Evolutionary conservation across 2,113 vertebrate species (phyloP).

Genomic region (Catharus minimus): DNA sequence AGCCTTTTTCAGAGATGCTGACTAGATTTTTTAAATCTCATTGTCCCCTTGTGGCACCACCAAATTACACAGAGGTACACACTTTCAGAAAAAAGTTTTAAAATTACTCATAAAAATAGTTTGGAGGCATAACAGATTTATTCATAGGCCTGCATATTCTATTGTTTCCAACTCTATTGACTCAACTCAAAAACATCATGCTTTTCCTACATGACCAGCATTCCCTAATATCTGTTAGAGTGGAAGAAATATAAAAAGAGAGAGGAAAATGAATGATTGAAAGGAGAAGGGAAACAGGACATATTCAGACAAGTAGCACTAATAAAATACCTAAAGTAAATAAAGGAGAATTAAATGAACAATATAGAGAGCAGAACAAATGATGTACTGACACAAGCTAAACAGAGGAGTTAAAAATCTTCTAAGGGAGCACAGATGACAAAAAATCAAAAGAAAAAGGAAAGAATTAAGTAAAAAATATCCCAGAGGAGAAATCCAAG

Average conservation of each 20-base stretch:
- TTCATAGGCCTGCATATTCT: not conserved
- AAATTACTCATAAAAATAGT: not conserved
- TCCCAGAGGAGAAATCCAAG: not conserved
- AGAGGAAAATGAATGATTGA: not conserved
- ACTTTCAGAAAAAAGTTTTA: not conserved
- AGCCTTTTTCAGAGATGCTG: not conserved
- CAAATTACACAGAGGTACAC: not conserved
- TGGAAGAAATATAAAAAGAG: not conserved
- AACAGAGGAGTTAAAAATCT: not conserved
- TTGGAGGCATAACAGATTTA: not conserved
- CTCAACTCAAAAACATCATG: not conserved
- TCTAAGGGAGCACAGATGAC: not conserved
- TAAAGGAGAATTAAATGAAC: not conserved
- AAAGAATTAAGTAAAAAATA: not conserved
- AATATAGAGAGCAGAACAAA: not conserved
- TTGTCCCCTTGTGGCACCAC: not conserved
- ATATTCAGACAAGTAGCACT: not conserved
- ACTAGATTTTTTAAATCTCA: fast-evolving
- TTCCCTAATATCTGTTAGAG: not conserved
- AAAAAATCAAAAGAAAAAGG: not conserved
- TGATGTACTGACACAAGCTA: not conserved
- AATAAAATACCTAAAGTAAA: not conserved
- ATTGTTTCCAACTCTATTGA: not conserved
- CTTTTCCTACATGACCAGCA: not conserved
- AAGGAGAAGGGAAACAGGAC: not conserved